Conservation (phyloP, 1,140 invertebrate genomes). For the Thrips palmi region DNA sequence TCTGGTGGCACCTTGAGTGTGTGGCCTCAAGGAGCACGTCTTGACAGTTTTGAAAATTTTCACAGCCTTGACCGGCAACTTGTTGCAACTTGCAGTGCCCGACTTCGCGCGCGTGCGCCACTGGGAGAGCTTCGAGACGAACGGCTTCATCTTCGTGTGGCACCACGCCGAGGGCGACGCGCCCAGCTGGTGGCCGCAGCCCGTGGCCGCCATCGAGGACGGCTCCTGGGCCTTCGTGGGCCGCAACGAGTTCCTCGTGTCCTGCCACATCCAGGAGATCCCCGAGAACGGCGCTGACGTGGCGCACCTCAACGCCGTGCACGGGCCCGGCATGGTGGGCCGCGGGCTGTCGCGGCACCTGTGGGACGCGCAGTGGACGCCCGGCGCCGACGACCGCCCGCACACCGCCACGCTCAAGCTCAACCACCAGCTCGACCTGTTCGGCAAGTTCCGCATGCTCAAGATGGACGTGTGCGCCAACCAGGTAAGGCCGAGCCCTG, state of each 20-base stretch:
- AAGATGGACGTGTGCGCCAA: conserved; percentile 32
- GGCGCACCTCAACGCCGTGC: conserved; percentile 57
- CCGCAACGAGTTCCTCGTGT: conserved; percentile 54
- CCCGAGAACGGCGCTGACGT: conserved; percentile 82
- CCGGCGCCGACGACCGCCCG: conserved; percentile 13
- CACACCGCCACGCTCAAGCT: conserved; percentile 41
- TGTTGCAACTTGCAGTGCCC: conserved; percentile 35
- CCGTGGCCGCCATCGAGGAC: conserved; percentile 30
- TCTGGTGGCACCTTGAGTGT: conserved; percentile 12
- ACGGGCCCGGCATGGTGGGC: conserved; percentile 37
- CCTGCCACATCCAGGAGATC: conserved; percentile 68
- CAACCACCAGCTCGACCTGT: conserved; percentile 32
- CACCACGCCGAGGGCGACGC: conserved; percentile 50
- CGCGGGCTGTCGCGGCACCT: conserved; percentile 24
- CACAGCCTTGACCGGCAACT: too few relatives aligned
- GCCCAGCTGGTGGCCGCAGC: conserved; percentile 48
- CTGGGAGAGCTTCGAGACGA: conserved; percentile 47
- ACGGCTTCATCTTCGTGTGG: conserved; percentile 66
- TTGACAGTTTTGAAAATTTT: too few relatives aligned
- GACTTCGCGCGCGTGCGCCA: conserved; percentile 36
- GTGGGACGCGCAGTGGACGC: conserved; percentile 21
- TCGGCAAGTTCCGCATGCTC: conserved; percentile 30
- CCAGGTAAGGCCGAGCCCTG: conserved; percentile 36
- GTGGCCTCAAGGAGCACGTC: too few relatives aligned
- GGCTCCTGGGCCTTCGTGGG: conserved; percentile 49